These are phyloP conservation scores for Megaceryle alcyon DNA, from an alignment of 2,797 vertebrate genomes.

Conservation along the genomic window DNA sequence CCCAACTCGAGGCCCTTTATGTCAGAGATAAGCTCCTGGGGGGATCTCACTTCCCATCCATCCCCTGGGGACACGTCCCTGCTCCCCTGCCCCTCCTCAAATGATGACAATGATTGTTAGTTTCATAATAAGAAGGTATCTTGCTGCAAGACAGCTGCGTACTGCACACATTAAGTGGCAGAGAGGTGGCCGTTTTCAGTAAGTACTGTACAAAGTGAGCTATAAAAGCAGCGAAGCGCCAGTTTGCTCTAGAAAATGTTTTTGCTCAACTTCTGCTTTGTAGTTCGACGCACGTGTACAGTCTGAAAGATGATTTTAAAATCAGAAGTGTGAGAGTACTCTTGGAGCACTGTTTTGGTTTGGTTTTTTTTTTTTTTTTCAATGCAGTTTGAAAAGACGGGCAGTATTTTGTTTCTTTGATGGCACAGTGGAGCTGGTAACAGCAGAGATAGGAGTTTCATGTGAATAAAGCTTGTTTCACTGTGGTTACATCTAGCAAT, in stretches of 20 bases:
- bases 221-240: slow-evolving; percentile 47
- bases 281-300: fast-evolving
- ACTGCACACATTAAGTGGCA: slow-evolving; percentile 57
- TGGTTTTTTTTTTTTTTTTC: not conserved
- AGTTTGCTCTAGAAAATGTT: slow-evolving; percentile 15
- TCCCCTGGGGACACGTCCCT: too few species aligned
- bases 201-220: slow-evolving; percentile 57
- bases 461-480: slow-evolving; percentile 81
- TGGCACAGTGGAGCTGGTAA: slow-evolving; percentile 55
- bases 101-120: slow-evolving; percentile 29
- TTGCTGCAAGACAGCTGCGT: slow-evolving; percentile 66
- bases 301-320: not conserved
- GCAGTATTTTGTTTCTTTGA: slow-evolving; percentile 43
- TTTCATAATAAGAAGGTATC: slow-evolving; percentile 46
- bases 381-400: slow-evolving; percentile 24
- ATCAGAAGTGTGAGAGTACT: not conserved
- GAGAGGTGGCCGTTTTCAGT: slow-evolving; percentile 18
- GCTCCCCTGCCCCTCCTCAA: not conserved
- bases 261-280: slow-evolving; percentile 1
- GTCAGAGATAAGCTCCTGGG: too few species aligned
- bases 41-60: too few species aligned
- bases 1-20: too few species aligned
- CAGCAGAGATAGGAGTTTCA: slow-evolving; percentile 72
- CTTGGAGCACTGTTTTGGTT: not conserved
- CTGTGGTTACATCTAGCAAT: slow-evolving; percentile 84